Evolutionary conservation across 1,140 invertebrate genomes (phyloP).

Genomic region (Neoseiulus cucumeris): DNA sequence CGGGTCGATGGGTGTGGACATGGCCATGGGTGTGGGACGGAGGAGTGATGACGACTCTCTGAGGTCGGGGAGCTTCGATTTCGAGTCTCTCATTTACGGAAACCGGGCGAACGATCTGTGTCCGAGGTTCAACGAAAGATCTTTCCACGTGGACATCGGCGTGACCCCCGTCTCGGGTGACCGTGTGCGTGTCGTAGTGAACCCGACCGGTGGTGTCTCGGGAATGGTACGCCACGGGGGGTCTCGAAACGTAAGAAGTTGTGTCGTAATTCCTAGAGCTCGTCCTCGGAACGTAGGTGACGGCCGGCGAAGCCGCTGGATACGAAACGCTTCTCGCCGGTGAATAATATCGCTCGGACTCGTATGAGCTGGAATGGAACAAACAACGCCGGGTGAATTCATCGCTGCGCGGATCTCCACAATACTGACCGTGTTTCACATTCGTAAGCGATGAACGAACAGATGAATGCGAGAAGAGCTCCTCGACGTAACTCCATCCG

Average conservation of each 20-base stretch:
- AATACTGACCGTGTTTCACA: too few species aligned
- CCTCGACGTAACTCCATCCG: too few species aligned
- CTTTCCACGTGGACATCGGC: background rate
- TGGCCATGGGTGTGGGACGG: background rate
- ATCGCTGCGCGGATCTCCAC: too few species aligned
- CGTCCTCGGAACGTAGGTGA: too few species aligned
- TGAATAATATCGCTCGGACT: too few species aligned
- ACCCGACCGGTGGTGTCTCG: background rate
- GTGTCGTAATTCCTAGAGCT: background rate
- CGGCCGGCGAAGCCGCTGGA: too few species aligned
- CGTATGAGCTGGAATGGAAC: too few species aligned
- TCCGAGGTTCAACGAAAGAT: background rate
- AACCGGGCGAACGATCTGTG: background rate
- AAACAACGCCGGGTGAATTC: too few species aligned
- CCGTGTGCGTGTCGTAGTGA: slow-evolving; percentile 2
- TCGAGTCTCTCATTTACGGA: background rate
- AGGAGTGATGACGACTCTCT: background rate
- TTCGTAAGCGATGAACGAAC: too few species aligned
- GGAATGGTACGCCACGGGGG: background rate
- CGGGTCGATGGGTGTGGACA: background rate
- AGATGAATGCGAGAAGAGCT: too few species aligned
- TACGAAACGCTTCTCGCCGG: too few species aligned
- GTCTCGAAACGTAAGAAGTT: background rate
- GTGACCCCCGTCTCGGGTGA: background rate
- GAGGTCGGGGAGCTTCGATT: background rate